phyloP scores from a whole-genome alignment of 2,113 vertebrate genomes.

The Carlito syrichta region DNA sequence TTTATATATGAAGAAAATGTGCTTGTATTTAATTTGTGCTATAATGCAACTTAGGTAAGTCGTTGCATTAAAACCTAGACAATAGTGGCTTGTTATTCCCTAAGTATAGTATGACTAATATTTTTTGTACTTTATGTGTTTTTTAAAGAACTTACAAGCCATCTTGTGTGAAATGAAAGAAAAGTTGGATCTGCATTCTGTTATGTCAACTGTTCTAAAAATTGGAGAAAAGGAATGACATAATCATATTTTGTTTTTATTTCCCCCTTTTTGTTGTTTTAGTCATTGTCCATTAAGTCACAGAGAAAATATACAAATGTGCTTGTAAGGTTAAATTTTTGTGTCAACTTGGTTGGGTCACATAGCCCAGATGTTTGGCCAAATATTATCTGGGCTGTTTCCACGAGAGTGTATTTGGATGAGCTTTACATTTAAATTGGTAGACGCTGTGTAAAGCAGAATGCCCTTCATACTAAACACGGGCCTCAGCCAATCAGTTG shows the following conservation, averaged over 20 bases:
- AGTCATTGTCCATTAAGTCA: background rate
- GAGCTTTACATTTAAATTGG: background rate
- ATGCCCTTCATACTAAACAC: background rate
- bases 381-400: background rate
- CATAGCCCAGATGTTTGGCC: background rate
- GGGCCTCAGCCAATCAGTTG: background rate
- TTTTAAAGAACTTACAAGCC: background rate
- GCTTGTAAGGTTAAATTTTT: background rate
- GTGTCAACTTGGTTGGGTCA: background rate
- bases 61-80: background rate
- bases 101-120: background rate
- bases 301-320: background rate
- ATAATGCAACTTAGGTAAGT: background rate
- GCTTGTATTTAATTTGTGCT: background rate
- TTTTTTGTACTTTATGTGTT: background rate
- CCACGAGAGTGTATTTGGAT: background rate
- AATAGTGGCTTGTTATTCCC: background rate
- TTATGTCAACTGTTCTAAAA: background rate
- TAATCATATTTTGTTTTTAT: background rate
- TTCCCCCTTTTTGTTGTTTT: rapidly evolving
- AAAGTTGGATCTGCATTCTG: background rate
- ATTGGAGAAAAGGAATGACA: background rate
- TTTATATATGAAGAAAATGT: background rate
- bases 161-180: background rate
- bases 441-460: background rate